A percentile compares a stretch with the other conserved stretches of the same genome.
phyloP scores from a whole-genome alignment of 2,888 invertebrate genomes.

The Acleris holmiana region DNA sequence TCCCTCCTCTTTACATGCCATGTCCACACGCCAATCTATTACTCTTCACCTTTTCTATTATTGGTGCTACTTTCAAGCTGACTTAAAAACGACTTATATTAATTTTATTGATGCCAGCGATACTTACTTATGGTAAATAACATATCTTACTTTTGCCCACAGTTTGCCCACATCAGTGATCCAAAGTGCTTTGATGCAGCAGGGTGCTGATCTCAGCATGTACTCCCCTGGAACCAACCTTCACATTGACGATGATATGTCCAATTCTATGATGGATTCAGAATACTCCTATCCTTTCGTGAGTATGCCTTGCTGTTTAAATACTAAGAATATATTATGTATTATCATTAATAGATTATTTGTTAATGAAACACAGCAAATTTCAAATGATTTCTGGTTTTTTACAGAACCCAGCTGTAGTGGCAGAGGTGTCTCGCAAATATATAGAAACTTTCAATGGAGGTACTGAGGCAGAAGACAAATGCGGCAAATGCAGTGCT shows the following conservation, averaged over 20 bases:
- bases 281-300: constrained; percentile 73
- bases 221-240: constrained; percentile 75
- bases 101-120: not conserved
- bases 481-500: constrained; percentile 82
- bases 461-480: constrained; percentile 81
- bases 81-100: no score
- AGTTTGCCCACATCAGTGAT: constrained; percentile 78
- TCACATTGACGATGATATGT: constrained; percentile 75
- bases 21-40: no score
- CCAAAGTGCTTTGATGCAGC: constrained; percentile 77
- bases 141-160: constrained; percentile 37
- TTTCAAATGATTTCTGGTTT: not conserved
- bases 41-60: no score
- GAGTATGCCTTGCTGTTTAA: constrained; percentile 50
- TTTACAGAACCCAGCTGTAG: constrained; percentile 82
- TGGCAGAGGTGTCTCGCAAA: constrained; percentile 82
- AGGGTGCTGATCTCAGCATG: constrained; percentile 76
- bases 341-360: not conserved
- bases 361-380: not conserved
- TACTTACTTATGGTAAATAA: not conserved
- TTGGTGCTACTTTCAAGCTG: no score
- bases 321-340: no score
- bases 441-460: constrained; percentile 79
- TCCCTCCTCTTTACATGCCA: no score
- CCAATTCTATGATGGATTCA: constrained; percentile 68